Evolutionary conservation across 2,113 vertebrate genomes (phyloP).

Genomic region (Romanogobio albipinnatus): DNA sequence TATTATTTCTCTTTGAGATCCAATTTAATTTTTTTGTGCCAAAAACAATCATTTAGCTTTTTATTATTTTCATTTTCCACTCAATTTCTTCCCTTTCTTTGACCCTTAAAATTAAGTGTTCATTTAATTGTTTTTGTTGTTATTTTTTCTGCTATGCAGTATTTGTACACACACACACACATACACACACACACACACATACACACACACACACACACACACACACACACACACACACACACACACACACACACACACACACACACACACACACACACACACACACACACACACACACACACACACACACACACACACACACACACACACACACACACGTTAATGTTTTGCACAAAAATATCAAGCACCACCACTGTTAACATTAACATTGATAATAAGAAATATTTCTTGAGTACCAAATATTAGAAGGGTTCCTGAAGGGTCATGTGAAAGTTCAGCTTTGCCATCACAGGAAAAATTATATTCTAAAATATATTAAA

Average conservation of each 20-base stretch:
- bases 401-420: neutral
- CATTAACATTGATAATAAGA: neutral
- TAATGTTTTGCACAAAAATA: neutral
- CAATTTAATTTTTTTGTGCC: neutral
- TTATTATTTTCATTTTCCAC: neutral
- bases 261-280: neutral
- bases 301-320: neutral
- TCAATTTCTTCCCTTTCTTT: neutral
- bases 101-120: neutral
- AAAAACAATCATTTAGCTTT: neutral
- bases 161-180: neutral
- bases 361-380: neutral
- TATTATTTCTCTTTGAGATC: neutral
- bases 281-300: too few relatives aligned
- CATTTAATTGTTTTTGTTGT: too few relatives aligned
- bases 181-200: too few relatives aligned
- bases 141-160: neutral
- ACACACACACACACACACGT: neutral
- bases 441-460: neutral
- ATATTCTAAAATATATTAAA: neutral
- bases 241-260: neutral
- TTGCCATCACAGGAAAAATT: neutral
- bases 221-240: neutral
- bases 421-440: neutral
- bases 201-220: neutral